Evolutionary conservation across 1,140 invertebrate genomes (phyloP).

Genomic region (Agrypnia vestita): DNA sequence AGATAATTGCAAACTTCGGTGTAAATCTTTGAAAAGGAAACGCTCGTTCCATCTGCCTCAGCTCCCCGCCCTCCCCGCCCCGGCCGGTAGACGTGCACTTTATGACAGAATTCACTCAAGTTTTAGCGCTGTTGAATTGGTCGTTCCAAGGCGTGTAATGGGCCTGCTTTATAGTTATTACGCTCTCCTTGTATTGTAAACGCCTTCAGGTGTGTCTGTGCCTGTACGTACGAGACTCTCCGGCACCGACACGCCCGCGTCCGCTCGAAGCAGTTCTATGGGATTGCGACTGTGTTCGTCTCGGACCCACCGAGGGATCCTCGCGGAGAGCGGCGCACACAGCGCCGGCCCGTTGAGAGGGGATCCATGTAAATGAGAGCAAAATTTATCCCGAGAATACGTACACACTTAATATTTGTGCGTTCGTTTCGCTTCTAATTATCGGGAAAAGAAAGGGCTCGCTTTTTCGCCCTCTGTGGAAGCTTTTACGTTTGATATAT

Average conservation of each 20-base stretch:
- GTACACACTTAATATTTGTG: constrained; percentile 29
- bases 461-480: constrained; percentile 35
- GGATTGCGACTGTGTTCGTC: constrained; percentile 12
- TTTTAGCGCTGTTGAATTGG: constrained; percentile 61
- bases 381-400: constrained; percentile 37
- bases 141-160: constrained; percentile 62
- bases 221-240: background rate
- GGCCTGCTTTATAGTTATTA: constrained; percentile 61
- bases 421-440: constrained; percentile 44
- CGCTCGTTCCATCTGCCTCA: constrained; percentile 30
- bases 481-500: constrained; percentile 57
- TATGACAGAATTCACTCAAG: constrained; percentile 62
- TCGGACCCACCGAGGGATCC: constrained; percentile 22
- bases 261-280: constrained; percentile 9
- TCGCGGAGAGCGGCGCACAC: constrained; percentile 5
- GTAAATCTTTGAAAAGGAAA: constrained; percentile 58
- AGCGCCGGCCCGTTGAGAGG: constrained; percentile 5
- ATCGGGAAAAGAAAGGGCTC: constrained; percentile 46
- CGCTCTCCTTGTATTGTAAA: constrained; percentile 53
- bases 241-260: background rate
- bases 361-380: constrained; percentile 31
- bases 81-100: constrained; percentile 57
- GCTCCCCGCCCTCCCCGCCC: constrained; percentile 13
- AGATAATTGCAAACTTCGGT: constrained; percentile 56
- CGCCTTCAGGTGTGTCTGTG: constrained; percentile 16